Base-by-base conservation (phyloP, 2,888 invertebrate genomes). In the Andrena chrysosceles region DNA sequence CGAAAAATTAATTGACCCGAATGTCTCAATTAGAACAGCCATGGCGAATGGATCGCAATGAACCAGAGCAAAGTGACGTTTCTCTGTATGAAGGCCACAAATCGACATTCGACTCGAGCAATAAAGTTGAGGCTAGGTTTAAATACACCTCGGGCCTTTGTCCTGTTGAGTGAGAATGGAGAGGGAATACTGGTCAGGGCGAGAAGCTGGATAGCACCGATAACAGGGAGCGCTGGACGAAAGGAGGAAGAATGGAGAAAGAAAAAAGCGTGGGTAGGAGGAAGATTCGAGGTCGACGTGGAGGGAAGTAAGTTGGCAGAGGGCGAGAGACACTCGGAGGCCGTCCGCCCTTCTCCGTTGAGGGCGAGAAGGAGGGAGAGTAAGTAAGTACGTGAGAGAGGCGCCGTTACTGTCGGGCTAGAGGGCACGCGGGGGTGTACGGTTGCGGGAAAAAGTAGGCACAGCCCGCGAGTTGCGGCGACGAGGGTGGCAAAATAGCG, bases 401-500 rank as follows among this genome's bases (percentile, higher is more conserved):
- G 60, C 42, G 42, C 69, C 59, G 86, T 83, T 86, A 80, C 67
- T 48, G 73, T 73, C 35, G 71, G 78, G 77, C 42, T 68, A 20
- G 68, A 56, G 72, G 42, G 67, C 42, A 60, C 77, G 29, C 60
- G 33, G 52, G 80, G 52, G 67, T 62, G 63, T 63, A 42, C 42
- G 70, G 33, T 3, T 63, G 74, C 64, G 35, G 26, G 64, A 84
- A 79, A 87, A 85, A 76, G 73, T 85, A 73, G 83, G 75, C 73
- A 70, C 49, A 59, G 64, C 23, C 56, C 56, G 56, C 56, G 31
- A 48, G 52, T 33, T 67, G 72, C 67, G 33, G 16, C 48, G 67
- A 42, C 54, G 64, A 75, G 86, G 85, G 84, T 78, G 85, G 91
- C 85, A 87, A 91, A 91, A 88, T 91, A 90, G 89, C 85, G 82